These are phyloP conservation scores for Aurelia aurita DNA, from an alignment of 30 jellyfish, hydroid and myxozoan genomes.

Conservation along the genomic window DNA sequence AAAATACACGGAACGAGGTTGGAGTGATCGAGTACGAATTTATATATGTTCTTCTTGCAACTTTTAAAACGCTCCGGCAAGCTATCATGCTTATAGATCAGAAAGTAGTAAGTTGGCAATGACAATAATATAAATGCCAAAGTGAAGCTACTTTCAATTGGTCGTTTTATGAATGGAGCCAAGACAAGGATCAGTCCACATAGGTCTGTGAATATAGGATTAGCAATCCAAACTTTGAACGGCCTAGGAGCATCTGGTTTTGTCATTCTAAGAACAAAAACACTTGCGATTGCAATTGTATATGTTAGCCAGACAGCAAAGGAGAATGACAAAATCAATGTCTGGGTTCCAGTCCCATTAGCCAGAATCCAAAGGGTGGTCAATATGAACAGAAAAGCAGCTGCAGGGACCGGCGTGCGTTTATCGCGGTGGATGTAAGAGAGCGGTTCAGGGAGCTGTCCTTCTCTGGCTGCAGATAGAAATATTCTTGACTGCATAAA, in stretches of 20 bases:
- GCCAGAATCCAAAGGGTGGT: constrained; percentile 51
- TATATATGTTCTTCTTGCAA: not conserved
- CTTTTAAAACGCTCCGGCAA: not conserved
- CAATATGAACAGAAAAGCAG: constrained; percentile 6
- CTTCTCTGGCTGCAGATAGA: constrained; percentile 80
- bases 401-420: constrained; percentile 73
- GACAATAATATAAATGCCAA: constrained; percentile 8
- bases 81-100: constrained; percentile 4
- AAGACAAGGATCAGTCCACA: constrained; percentile 21
- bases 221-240: constrained; percentile 43
- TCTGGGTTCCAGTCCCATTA: constrained; percentile 45
- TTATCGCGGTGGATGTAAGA: constrained; percentile 61
- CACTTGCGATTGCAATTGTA: constrained; percentile 2
- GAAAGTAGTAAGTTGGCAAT: constrained; percentile 12
- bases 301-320: constrained; percentile 41
- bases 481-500: constrained; percentile 38
- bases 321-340: constrained; percentile 11
- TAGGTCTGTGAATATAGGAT: constrained; percentile 40
- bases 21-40: not conserved
- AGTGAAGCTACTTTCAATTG: constrained; percentile 15
- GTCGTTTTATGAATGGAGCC: constrained; percentile 41
- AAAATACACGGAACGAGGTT: constrained; percentile 25
- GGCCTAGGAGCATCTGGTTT: constrained; percentile 64
- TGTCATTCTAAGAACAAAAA: constrained; percentile 14
- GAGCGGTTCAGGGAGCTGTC: constrained; percentile 71